These are phyloP conservation scores for Microdon myrmicae DNA, from an alignment of 2,888 invertebrate genomes.

Conservation along the genomic window DNA sequence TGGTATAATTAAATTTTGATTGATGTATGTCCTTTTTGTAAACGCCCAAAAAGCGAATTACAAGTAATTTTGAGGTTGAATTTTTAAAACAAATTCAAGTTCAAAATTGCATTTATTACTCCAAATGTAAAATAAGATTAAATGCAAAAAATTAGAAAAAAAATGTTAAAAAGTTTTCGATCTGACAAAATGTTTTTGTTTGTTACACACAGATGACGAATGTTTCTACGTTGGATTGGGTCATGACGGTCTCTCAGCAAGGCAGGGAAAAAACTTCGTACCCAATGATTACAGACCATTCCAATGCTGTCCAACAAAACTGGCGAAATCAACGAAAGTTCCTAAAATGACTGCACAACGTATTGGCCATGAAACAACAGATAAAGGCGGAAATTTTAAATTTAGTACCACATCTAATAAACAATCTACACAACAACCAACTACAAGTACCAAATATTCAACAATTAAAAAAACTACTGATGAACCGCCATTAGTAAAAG, in stretches of 20 bases:
- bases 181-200: conserved; percentile 87
- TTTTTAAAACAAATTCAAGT: conserved; percentile 24
- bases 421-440: conserved; percentile 32
- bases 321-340: conserved; percentile 81
- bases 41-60: conserved; percentile 31
- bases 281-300: conserved; percentile 84
- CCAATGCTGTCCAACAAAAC: conserved; percentile 91
- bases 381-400: conserved; percentile 57
- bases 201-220: conserved; percentile 87
- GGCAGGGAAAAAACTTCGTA: conserved; percentile 62
- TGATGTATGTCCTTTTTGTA: conserved; percentile 39
- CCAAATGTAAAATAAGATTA: conserved; percentile 22
- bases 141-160: conserved; percentile 24
- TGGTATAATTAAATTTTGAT: conserved; percentile 29
- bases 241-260: conserved; percentile 72
- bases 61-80: conserved; percentile 20
- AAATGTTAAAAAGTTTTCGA: conserved; percentile 60
- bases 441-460: conserved; percentile 56
- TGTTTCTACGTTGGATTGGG: conserved; percentile 97
- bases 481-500: conserved; percentile 61
- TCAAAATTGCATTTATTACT: conserved; percentile 17
- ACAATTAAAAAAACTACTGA: conserved; percentile 51
- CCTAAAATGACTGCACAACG: conserved; percentile 75
- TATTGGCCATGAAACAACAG: conserved; percentile 60
- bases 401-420: conserved; percentile 51